A percentile compares a stretch with the other conserved stretches of the same genome.
Evolutionary conservation across 2,888 invertebrate species (phyloP).

Genomic region (Cephus rjabovi): DNA sequence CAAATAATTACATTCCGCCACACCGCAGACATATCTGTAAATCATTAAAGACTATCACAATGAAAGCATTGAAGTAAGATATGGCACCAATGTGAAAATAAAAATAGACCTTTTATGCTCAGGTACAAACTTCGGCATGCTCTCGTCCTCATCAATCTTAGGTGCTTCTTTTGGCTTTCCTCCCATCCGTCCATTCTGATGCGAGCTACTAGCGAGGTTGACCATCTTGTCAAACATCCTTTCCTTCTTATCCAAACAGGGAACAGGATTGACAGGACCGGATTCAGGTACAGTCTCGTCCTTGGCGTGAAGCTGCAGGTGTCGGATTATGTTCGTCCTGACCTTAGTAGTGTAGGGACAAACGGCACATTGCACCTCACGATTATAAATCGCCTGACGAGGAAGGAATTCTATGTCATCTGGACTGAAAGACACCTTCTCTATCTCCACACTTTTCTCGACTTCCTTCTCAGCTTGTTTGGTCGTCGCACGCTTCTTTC

Average conservation of each 20-base stretch:
- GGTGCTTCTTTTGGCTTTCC: slow-evolving; percentile 44
- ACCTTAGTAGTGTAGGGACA: slow-evolving; percentile 80
- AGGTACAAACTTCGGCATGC: slow-evolving; percentile 59
- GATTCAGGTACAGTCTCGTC: slow-evolving; percentile 73
- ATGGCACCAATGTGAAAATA: neutral
- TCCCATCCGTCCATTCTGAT: slow-evolving; percentile 65
- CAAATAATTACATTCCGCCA: slow-evolving; percentile 76
- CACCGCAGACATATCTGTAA: slow-evolving; percentile 79
- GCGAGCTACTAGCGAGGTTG: slow-evolving; percentile 82
- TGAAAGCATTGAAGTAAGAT: too few relatives aligned
- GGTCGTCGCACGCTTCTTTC: slow-evolving; percentile 45
- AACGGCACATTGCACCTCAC: slow-evolving; percentile 73
- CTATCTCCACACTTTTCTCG: slow-evolving; percentile 32
- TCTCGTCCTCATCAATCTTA: slow-evolving; percentile 41
- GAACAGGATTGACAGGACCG: slow-evolving; percentile 85
- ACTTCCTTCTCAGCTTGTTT: slow-evolving; percentile 37
- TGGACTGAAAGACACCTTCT: slow-evolving; percentile 68
- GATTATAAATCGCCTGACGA: slow-evolving; percentile 73
- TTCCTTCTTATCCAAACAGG: slow-evolving; percentile 81
- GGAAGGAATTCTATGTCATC: slow-evolving; percentile 76
- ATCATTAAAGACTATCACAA: too few relatives aligned
- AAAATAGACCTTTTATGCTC: slow-evolving; percentile 56
- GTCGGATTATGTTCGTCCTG: slow-evolving; percentile 78
- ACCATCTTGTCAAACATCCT: slow-evolving; percentile 88
- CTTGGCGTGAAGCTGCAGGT: slow-evolving; percentile 76